Evolutionary conservation across 2,113 vertebrate species (phyloP).

Genomic region (Tamias sibiricus): DNA sequence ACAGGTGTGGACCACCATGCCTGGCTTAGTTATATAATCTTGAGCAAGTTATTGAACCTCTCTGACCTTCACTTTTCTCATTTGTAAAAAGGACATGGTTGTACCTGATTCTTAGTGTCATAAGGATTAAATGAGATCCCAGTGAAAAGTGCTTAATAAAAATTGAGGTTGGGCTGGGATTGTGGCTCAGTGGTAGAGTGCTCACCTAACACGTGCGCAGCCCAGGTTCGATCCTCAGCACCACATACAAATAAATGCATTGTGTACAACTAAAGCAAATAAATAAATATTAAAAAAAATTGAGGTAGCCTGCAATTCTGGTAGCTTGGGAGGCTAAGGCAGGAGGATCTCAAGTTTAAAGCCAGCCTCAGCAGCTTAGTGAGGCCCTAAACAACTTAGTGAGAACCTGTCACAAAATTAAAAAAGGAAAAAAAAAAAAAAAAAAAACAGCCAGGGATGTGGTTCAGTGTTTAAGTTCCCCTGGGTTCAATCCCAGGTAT

Average conservation of each 20-base stretch:
- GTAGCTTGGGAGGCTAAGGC: too few relatives aligned
- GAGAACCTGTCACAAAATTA: not conserved
- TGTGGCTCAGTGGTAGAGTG: too few relatives aligned
- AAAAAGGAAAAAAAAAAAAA: not conserved
- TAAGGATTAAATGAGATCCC: not conserved
- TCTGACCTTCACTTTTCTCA: not conserved
- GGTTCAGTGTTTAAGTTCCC: too few relatives aligned
- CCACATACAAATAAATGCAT: too few relatives aligned
- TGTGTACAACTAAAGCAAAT: too few relatives aligned
- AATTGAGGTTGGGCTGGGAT: too few relatives aligned
- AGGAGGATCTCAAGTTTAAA: too few relatives aligned
- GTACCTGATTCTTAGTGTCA: not conserved
- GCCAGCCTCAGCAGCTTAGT: not conserved
- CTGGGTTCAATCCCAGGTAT: not conserved
- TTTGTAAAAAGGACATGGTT: constrained; percentile 18
- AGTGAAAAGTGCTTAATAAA: not conserved
- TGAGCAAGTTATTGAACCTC: not conserved
- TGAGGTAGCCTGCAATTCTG: not conserved
- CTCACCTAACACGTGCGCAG: too few relatives aligned
- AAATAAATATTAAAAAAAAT: not conserved
- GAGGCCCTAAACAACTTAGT: not conserved
- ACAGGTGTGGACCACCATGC: too few relatives aligned
- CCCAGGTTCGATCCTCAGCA: too few relatives aligned
- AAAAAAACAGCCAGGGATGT: not conserved
- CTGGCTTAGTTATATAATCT: not conserved